These are phyloP conservation scores for Lampris megalopsis DNA, from an alignment of 2,113 vertebrate species.

Conservation along the genomic window DNA sequence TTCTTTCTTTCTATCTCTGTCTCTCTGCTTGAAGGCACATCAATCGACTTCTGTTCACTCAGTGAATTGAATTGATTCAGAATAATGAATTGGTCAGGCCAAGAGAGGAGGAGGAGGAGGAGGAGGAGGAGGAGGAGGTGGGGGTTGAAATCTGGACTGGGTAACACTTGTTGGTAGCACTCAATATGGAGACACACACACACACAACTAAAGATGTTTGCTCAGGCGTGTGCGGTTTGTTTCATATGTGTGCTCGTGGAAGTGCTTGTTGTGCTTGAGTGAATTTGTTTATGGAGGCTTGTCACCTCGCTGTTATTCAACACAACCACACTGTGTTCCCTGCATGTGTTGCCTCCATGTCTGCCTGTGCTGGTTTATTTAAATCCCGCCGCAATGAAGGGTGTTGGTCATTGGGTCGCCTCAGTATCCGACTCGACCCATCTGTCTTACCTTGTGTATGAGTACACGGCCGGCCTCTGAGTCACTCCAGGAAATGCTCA, in stretches of 20 bases:
- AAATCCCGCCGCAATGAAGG: constrained; percentile 16
- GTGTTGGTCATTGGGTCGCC: background rate
- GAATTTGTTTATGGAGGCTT: constrained; percentile 59
- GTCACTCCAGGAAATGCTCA: background rate
- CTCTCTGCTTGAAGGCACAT: constrained; percentile 38
- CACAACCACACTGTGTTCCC: background rate
- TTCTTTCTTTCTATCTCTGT: background rate
- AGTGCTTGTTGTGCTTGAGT: constrained; percentile 45
- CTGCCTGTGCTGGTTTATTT: constrained; percentile 34
- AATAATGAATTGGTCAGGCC: constrained; percentile 55
- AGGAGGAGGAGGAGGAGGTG: background rate
- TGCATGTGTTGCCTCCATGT: constrained; percentile 40
- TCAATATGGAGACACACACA: constrained; percentile 18
- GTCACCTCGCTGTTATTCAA: constrained; percentile 56
- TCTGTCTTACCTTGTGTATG: background rate
- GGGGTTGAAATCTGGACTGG: constrained; percentile 57
- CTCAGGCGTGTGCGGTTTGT: constrained; percentile 32
- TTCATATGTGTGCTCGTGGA: constrained; percentile 46
- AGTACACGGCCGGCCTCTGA: background rate
- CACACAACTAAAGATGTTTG: constrained; percentile 21
- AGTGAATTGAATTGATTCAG: constrained; percentile 47
- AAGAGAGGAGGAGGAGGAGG: constrained; percentile 2
- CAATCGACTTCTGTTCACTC: constrained; percentile 31
- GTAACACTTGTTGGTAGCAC: constrained; percentile 52
- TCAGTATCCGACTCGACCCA: no score